phyloP scores from a whole-genome alignment of 2,113 vertebrate genomes.

The Peucedramus taeniatus region DNA sequence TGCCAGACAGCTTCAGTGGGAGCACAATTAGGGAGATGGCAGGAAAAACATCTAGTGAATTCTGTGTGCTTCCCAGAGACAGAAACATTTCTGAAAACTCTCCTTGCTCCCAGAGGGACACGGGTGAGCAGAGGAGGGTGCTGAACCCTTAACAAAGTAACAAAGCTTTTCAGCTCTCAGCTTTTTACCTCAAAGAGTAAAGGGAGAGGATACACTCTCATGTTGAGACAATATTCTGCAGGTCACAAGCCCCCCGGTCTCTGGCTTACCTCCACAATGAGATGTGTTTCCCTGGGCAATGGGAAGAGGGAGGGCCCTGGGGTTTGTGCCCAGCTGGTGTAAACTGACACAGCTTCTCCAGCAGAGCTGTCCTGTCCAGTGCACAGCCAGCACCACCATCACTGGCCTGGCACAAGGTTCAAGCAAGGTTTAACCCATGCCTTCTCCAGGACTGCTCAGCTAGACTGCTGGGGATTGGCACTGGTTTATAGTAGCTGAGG shows the following conservation, averaged over 20 bases:
- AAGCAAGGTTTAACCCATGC: neutral
- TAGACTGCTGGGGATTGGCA: neutral
- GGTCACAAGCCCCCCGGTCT: neutral
- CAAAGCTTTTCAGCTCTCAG: neutral
- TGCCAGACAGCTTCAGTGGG: neutral
- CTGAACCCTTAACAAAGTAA: neutral
- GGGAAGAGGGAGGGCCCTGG: neutral
- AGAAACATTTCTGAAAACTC: neutral
- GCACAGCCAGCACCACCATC: neutral
- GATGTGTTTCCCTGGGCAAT: neutral
- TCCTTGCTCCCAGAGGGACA: neutral
- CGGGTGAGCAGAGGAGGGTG: neutral
- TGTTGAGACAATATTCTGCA: fast-evolving
- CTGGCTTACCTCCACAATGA: neutral
- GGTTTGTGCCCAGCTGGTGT: neutral
- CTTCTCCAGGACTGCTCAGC: neutral
- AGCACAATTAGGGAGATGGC: neutral
- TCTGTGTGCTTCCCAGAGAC: neutral
- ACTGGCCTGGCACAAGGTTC: fast-evolving
- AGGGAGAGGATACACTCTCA: neutral
- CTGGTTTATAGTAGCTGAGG: neutral
- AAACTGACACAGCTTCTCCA: neutral
- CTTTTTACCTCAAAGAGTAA: neutral
- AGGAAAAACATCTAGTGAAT: neutral
- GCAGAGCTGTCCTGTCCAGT: neutral